Evolutionary conservation across 2,113 vertebrate genomes (phyloP).

Genomic region (Leiothrix lutea): DNA sequence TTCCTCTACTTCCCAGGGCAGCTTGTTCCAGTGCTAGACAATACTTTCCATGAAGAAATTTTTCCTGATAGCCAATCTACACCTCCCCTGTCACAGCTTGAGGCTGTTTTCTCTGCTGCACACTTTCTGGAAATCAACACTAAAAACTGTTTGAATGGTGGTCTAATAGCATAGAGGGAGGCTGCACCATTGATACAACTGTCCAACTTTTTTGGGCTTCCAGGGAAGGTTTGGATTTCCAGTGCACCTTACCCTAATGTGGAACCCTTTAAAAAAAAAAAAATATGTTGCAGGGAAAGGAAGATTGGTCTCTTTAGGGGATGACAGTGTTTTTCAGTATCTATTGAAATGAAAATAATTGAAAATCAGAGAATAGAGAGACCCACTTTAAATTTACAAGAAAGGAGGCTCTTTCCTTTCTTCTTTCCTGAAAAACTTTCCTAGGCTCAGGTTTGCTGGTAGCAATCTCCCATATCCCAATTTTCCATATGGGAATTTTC

Average conservation of each 20-base stretch:
- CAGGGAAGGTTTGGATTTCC: not conserved
- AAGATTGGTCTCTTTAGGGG: not conserved
- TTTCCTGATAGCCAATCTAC: not conserved
- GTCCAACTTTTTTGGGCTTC: not conserved
- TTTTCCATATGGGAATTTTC: not conserved
- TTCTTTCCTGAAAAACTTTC: not conserved
- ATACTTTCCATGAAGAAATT: not conserved
- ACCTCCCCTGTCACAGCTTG: accelerated
- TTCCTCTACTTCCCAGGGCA: not conserved
- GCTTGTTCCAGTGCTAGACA: not conserved
- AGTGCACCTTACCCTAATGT: accelerated
- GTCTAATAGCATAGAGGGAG: not conserved
- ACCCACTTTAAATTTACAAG: not conserved
- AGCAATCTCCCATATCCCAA: not conserved
- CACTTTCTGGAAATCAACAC: not conserved
- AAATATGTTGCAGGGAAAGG: not conserved
- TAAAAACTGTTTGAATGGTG: not conserved
- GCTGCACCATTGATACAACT: not conserved
- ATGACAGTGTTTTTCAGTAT: not conserved
- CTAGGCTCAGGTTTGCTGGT: not conserved
- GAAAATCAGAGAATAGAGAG: not conserved
- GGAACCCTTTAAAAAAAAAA: not conserved
- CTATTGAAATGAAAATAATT: not conserved
- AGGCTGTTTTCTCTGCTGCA: not conserved
- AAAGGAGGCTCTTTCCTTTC: not conserved